phyloP scores from a whole-genome alignment of 2,113 vertebrate species.

The Cathartes aura region DNA sequence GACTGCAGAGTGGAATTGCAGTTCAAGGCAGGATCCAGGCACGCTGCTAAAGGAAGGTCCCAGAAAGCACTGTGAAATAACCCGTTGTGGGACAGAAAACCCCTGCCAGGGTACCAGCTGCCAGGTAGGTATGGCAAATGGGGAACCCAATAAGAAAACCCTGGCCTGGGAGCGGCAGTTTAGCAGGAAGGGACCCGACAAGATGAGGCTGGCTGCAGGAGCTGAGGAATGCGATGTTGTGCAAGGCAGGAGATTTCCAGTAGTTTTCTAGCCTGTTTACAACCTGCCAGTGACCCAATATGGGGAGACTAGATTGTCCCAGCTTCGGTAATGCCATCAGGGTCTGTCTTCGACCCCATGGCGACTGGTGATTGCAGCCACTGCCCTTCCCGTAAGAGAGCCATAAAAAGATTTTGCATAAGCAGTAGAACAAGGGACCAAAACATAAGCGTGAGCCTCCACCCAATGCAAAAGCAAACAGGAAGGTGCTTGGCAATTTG shows the following conservation, averaged over 20 bases:
- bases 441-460: background rate
- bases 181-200: background rate
- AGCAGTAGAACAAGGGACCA: background rate
- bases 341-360: background rate
- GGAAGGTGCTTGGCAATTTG: background rate
- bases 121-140: background rate
- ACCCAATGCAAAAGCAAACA: background rate
- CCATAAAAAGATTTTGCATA: background rate
- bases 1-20: background rate
- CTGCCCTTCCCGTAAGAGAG: background rate
- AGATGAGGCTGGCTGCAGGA: background rate
- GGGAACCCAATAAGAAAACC: background rate
- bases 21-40: background rate
- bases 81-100: background rate
- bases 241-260: background rate
- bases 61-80: background rate
- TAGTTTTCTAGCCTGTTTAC: background rate
- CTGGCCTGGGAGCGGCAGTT: background rate
- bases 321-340: slow-evolving; percentile 2
- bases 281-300: background rate
- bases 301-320: background rate
- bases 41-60: background rate
- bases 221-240: background rate
- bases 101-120: background rate
- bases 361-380: background rate